Conservation (phyloP, 2,888 invertebrate species). For the Drosophila neonasuta region DNA sequence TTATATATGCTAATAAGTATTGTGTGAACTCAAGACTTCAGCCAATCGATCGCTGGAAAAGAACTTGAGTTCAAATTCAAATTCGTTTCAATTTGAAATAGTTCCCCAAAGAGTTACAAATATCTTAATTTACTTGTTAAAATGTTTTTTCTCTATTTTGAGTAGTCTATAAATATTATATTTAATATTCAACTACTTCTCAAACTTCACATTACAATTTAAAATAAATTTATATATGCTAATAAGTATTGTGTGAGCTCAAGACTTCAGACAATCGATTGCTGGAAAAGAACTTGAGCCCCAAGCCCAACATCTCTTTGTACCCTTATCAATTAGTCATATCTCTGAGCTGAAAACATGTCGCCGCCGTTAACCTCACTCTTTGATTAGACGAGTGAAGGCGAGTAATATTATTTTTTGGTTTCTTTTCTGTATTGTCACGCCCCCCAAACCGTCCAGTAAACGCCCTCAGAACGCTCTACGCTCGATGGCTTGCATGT, state of each 20-base stretch:
- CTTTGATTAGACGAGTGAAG: conserved; percentile 20
- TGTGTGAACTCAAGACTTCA: background rate
- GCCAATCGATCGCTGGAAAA: conserved; percentile 1
- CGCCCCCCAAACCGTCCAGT: conserved; percentile 37
- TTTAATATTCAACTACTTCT: too few species aligned
- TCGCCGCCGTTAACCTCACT: conserved; percentile 31
- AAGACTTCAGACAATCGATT: conserved; percentile 4
- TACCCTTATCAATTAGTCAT: conserved; percentile 34
- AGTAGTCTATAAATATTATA: too few species aligned
- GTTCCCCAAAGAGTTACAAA: too few species aligned
- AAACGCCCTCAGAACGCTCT: conserved; percentile 37
- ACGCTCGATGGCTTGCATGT: conserved; percentile 68
- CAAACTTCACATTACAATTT: too few species aligned
- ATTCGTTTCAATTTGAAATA: too few species aligned
- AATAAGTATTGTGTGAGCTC: background rate
- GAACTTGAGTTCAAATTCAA: background rate
- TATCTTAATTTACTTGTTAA: too few species aligned
- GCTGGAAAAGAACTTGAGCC: background rate
- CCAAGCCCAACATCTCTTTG: conserved; percentile 3
- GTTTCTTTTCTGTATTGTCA: conserved; percentile 11
- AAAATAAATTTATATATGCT: too few species aligned
- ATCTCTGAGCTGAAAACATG: conserved; percentile 28
- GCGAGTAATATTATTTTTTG: background rate
- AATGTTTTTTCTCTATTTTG: too few species aligned
- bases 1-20: background rate